A percentile compares a stretch with the other conserved stretches of the same genome.
Evolutionary conservation across 2,888 invertebrate genomes (phyloP).

Genomic region (Caradrina clavipalpis): DNA sequence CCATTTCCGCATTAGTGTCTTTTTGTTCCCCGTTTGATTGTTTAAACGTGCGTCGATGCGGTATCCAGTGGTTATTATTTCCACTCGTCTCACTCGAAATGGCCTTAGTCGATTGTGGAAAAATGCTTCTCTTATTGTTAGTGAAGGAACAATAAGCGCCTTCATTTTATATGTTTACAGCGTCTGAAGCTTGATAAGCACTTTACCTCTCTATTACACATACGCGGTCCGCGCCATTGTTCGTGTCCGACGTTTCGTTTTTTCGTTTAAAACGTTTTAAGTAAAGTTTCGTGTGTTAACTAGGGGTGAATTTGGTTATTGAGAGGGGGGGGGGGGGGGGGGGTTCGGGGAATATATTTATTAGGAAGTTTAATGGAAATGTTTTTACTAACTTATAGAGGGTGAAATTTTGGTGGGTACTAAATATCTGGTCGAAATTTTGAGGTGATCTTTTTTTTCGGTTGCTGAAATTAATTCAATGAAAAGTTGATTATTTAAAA

Average conservation of each 20-base stretch:
- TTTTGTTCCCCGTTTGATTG: constrained; percentile 90
- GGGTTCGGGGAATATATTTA: background rate
- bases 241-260: constrained; percentile 67
- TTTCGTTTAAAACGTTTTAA: constrained; percentile 69
- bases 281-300: constrained; percentile 48
- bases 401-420: too few species aligned
- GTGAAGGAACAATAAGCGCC: constrained; percentile 88
- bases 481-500: background rate
- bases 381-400: too few species aligned
- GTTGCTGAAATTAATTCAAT: too few species aligned
- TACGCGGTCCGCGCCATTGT: constrained; percentile 76
- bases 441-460: too few species aligned
- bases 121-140: constrained; percentile 89
- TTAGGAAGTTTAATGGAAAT: background rate
- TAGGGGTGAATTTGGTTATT: constrained; percentile 16
- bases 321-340: background rate
- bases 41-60: constrained; percentile 90
- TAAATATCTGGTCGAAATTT: too few species aligned
- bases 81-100: constrained; percentile 88
- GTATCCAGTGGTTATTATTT: constrained; percentile 88
- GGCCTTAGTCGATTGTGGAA: constrained; percentile 89
- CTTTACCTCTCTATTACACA: constrained; percentile 85
- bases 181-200: constrained; percentile 87
- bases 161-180: constrained; percentile 89
- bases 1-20: constrained; percentile 90